Evolutionary conservation across 2,888 invertebrate genomes (phyloP).

Genomic region (Eupithecia subfuscata): DNA sequence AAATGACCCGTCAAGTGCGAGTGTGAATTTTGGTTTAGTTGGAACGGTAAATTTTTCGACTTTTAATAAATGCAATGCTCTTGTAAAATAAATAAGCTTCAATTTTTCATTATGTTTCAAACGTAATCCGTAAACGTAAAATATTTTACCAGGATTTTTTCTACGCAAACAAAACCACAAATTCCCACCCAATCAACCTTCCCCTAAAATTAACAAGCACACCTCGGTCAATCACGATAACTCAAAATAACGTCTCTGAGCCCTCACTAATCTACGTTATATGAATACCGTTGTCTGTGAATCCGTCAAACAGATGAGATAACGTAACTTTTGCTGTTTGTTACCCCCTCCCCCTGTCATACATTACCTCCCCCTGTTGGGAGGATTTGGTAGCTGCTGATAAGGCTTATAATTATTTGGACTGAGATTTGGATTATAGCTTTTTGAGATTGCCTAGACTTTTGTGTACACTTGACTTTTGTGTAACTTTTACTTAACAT

Average conservation of each 20-base stretch:
- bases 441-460: constrained; percentile 2
- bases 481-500: not conserved
- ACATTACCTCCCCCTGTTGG: constrained; percentile 9
- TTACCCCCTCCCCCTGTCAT: constrained; percentile 42
- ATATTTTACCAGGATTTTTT: not conserved
- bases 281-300: constrained; percentile 79
- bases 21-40: too few species aligned
- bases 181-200: constrained; percentile 1
- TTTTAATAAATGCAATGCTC: too few species aligned
- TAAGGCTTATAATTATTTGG: constrained; percentile 9
- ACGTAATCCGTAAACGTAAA: too few species aligned
- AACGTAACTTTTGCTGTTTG: constrained; percentile 80
- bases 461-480: not conserved
- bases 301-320: constrained; percentile 83
- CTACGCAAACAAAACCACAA: not conserved
- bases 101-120: too few species aligned
- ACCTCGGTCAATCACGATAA: not conserved
- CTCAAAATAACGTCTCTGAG: constrained; percentile 49
- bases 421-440: constrained; percentile 6
- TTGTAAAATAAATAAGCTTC: too few species aligned
- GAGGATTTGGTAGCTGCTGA: constrained; percentile 7
- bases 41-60: too few species aligned
- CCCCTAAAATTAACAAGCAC: not conserved
- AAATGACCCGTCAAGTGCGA: too few species aligned
- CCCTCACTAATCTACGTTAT: constrained; percentile 62